Percentiles rank a stretch among this genome's conserved stretches.
Evolutionary conservation across 23 tunicate species (phyloP).

Genomic region (Diplosoma virens): DNA sequence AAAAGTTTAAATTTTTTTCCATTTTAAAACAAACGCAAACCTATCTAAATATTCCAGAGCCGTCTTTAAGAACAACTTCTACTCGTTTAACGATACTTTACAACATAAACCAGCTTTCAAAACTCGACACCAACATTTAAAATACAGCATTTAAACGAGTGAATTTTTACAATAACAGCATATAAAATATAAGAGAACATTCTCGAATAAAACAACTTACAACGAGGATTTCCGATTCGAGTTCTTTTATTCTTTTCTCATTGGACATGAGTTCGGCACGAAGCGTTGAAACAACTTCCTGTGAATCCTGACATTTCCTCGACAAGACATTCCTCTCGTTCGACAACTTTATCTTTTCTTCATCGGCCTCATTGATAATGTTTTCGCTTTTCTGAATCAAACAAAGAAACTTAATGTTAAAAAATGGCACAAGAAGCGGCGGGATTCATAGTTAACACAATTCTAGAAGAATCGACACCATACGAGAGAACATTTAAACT

Average conservation of each 20-base stretch:
- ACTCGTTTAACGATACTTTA: too few relatives aligned
- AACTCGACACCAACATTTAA: too few relatives aligned
- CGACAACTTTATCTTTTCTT: conserved; percentile 16
- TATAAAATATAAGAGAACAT: too few relatives aligned
- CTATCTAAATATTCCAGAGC: too few relatives aligned
- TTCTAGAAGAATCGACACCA: background rate
- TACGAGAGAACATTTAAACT: background rate
- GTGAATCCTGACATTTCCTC: conserved; percentile 17
- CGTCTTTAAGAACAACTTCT: too few relatives aligned
- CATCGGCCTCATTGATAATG: conserved; percentile 25
- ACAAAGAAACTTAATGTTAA: background rate
- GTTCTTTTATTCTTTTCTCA: conserved; percentile 39
- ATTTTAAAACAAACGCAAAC: too few relatives aligned
- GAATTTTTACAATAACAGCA: too few relatives aligned
- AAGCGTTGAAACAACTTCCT: conserved; percentile 27
- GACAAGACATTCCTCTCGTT: conserved; percentile 41
- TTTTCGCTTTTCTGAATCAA: conserved; percentile 44
- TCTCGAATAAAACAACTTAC: conserved; percentile 27
- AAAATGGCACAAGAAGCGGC: too few relatives aligned
- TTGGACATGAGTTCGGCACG: conserved; percentile 32
- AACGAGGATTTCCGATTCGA: conserved; percentile 40
- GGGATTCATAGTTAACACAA: background rate
- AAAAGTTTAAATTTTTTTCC: too few relatives aligned
- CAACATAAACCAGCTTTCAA: too few relatives aligned
- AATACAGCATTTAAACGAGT: too few relatives aligned